phyloP scores from a whole-genome alignment of 2,797 vertebrate species.

The Odontamblyopus rebecca region DNA sequence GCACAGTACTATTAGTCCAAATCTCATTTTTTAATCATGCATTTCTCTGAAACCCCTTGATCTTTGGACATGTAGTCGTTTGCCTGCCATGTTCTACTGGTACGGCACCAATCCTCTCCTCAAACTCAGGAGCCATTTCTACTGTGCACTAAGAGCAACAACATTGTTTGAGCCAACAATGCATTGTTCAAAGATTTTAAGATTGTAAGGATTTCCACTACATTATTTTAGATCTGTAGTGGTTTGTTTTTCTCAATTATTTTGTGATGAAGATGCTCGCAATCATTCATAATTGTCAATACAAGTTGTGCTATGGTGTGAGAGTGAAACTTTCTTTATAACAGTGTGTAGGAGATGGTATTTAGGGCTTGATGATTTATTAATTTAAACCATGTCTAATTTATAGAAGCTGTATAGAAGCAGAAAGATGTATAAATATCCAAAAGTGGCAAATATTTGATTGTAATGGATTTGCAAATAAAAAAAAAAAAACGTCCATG shows the following conservation, averaged over 20 bases:
- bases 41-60: conserved; percentile 40
- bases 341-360: conserved; percentile 57
- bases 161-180: conserved; percentile 48
- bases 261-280: conserved; percentile 40
- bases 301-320: conserved; percentile 38
- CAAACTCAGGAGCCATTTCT: conserved; percentile 92
- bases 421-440: conserved; percentile 70
- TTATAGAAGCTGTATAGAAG: conserved; percentile 76
- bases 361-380: conserved; percentile 68
- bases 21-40: conserved; percentile 32
- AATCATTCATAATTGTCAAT: conserved; percentile 35
- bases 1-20: conserved; percentile 45
- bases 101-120: conserved; percentile 63
- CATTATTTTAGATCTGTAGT: conserved; percentile 22
- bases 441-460: conserved; percentile 60
- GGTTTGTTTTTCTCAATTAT: conserved; percentile 29
- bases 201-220: conserved; percentile 60
- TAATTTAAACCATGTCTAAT: conserved; percentile 79
- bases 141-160: conserved; percentile 76
- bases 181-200: conserved; percentile 55
- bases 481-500: conserved; percentile 65
- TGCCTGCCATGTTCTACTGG: conserved; percentile 31
- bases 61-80: conserved; percentile 39
- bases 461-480: conserved; percentile 61
- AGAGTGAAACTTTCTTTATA: conserved; percentile 58